Conservation (phyloP, 2,888 invertebrate species). For the Leptopilina drosophilae region DNA sequence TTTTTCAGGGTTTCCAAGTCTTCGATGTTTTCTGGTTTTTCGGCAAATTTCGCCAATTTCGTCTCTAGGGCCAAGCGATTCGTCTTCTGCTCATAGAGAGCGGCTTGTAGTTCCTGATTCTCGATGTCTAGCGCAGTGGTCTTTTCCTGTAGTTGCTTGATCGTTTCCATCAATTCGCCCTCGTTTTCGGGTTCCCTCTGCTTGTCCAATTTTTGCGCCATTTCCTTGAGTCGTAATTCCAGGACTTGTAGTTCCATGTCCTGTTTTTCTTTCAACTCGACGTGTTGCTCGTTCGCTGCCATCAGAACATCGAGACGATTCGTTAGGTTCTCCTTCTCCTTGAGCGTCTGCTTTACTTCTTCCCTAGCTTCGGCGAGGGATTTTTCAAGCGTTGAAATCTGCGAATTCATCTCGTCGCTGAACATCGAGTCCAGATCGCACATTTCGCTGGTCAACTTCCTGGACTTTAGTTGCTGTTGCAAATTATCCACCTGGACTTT, state of each 20-base stretch:
- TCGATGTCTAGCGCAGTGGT: slow-evolving; percentile 79
- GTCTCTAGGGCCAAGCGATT: slow-evolving; percentile 66
- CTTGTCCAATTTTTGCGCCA: background rate
- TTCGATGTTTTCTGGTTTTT: slow-evolving; percentile 49
- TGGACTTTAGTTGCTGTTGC: slow-evolving; percentile 78
- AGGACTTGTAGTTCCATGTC: slow-evolving; percentile 84
- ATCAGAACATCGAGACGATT: slow-evolving; percentile 87
- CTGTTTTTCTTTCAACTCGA: slow-evolving; percentile 89
- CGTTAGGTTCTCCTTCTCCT: slow-evolving; percentile 83
- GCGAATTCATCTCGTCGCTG: slow-evolving; percentile 87
- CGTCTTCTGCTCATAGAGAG: slow-evolving; percentile 79
- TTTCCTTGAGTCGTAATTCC: slow-evolving; percentile 38
- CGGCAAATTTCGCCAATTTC: slow-evolving; percentile 47
- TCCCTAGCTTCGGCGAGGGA: slow-evolving; percentile 80
- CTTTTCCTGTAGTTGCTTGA: slow-evolving; percentile 78
- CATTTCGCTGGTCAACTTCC: slow-evolving; percentile 72
- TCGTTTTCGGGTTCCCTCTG: background rate
- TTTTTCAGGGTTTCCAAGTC: slow-evolving; percentile 63
- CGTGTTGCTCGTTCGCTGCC: slow-evolving; percentile 86
- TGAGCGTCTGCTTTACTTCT: slow-evolving; percentile 81
- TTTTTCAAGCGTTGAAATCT: slow-evolving; percentile 83
- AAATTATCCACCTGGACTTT: slow-evolving; percentile 84
- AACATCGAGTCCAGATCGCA: slow-evolving; percentile 87
- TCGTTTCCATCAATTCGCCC: slow-evolving; percentile 65
- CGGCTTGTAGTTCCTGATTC: slow-evolving; percentile 80